Base-by-base conservation (phyloP, 2,113 vertebrate genomes). In the Irena cyanogastra region DNA sequence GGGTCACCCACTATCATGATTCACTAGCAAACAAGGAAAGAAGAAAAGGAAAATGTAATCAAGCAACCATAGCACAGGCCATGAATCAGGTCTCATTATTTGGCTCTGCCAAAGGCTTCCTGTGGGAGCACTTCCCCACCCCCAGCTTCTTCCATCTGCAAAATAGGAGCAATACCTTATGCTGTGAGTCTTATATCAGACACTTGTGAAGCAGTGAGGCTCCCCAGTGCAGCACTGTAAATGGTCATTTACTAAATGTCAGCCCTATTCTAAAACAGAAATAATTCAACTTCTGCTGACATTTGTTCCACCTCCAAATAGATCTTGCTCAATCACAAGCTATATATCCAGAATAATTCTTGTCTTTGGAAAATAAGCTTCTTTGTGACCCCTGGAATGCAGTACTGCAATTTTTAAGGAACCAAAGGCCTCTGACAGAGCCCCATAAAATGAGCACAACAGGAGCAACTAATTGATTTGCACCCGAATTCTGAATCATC, bases 31-130 rank as follows among this genome's bases (percentile, higher is more conserved):
- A 89, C 33, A 89, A 76, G 53, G 37, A 66, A 88, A 81, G 70
- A 79, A 86, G 50, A 83, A 90, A 95, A 87, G 28, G n/a, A 89
- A 94, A 87, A 90, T 56, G 39, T 41, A 88, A 94, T 95, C 94
- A 95, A 94, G 79, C 79, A 81, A 61, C 75, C 8, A 11, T 59
- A 86, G 75, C 63, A 83, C 68, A 95, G 93, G 71, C 35, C 50
- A 71, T 89, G 94, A 97, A 89, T 93, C 82, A 82, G 41, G 47
- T 77, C n/a, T 89, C 33, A 76, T 87, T 85, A 82, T 53, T 63
- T 77, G 70, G 23, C 27, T 93, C 75, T 94, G 89, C 84, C 84
- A 83, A 81, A 83, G 57, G 56, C 57, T 88, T 96, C 82, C 63
- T 87, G 16, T 69, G 81, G 81, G 91, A 87, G 24, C 83, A 50